Base-by-base conservation (phyloP, 2,797 vertebrate genomes). In the Leucoraja ocellata region DNA sequence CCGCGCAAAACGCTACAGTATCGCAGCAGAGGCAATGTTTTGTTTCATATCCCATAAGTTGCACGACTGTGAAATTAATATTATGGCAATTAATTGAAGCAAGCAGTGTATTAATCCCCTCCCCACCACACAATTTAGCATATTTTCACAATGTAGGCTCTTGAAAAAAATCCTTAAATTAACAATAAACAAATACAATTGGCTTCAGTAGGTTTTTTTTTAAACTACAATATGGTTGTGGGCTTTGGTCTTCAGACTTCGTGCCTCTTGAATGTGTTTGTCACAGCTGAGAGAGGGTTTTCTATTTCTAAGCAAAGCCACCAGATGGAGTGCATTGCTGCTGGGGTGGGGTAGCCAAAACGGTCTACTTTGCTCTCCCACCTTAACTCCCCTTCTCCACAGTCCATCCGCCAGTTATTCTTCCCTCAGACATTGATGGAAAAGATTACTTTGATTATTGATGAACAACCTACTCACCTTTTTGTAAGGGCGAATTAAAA, bases 41-140 rank as follows among this genome's bases (percentile, higher is more conserved):
- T 78, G n/a, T 6, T 32, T 88, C 4, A 25, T 68, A 21, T 86
- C 83, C 21, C 63, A 8, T 46, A 63, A 68, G 84, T 88, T 88
- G 36, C n/a, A 88, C 84, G 68, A 36, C 84, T 88, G 25, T 32
- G n/a, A 88, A 88, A 88, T 88, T 65, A 68, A 65, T 58, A 63
- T 86, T 63, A 74, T 7, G 36, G 16, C 23, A 84, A 58, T 88
- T 88, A 23, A 65, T n/a, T 65, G n/a, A 36, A 68, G 63, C 84
- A 88, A 88, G 61, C 61, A 88, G 61, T 88, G 3, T 28, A 36
- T 36, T 88, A 68, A 88, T 7, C 61, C 63, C 21, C 16, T 61
- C 46, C 46, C 0, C 46, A 54, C 46, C 46, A 54, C 46, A 54
- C 46, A 36, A 88, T 88, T 68, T 68, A 28, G 84, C 32, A 32